Percentiles rank a stretch among this genome's conserved stretches.
phyloP scores from a whole-genome alignment of 2,888 invertebrate genomes.

The Girardia tigrina region DNA sequence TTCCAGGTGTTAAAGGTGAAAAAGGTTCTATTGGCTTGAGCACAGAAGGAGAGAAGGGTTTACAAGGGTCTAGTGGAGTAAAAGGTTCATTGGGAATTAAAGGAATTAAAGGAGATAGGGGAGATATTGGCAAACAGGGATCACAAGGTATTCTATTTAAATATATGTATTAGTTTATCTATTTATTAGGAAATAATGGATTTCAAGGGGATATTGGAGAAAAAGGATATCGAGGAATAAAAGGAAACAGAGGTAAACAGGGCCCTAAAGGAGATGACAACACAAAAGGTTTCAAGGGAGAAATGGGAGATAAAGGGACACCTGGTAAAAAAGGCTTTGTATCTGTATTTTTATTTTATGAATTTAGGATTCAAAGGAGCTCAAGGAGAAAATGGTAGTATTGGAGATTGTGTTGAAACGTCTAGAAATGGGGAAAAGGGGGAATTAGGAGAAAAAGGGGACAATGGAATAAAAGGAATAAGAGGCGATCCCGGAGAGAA shows the following conservation, averaged over 20 bases:
- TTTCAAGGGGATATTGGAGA: neutral
- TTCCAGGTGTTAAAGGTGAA: neutral
- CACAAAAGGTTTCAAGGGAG: neutral
- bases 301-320: neutral
- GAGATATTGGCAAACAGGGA: neutral
- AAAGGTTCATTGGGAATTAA: neutral
- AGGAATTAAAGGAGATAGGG: neutral
- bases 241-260: constrained; percentile 28
- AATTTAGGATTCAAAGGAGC: neutral
- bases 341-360: neutral
- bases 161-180: neutral
- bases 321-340: neutral
- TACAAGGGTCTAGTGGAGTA: neutral
- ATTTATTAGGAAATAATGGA: neutral
- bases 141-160: neutral
- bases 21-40: neutral
- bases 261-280: neutral
- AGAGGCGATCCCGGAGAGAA: neutral
- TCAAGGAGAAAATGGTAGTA: neutral
- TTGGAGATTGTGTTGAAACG: neutral
- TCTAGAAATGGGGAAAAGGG: neutral
- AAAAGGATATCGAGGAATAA: constrained; percentile 17
- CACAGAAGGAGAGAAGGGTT: neutral
- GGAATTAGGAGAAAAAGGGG: neutral
- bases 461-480: neutral